Conservation (phyloP, 1,140 invertebrate genomes). For the Steinernema khuongi region DNA sequence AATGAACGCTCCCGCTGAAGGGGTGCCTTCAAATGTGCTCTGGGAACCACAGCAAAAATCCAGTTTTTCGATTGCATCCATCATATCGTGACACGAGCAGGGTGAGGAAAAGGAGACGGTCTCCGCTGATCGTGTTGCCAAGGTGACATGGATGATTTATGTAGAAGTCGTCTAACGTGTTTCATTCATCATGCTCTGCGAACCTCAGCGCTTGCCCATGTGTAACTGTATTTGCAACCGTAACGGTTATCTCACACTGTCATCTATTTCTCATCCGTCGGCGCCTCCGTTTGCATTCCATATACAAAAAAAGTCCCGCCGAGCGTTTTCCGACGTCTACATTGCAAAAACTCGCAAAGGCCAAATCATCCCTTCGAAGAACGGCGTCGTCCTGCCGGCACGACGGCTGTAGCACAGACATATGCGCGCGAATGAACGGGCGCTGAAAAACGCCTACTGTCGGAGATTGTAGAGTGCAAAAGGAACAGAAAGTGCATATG, state of each 20-base stretch:
- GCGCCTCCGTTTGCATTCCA: neutral
- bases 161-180: neutral
- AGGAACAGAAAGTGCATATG: neutral
- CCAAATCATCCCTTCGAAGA: neutral
- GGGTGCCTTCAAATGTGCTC: neutral
- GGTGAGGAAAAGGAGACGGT: neutral
- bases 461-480: constrained; percentile 10
- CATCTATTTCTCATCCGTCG: neutral
- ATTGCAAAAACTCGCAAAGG: neutral
- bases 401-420: neutral
- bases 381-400: neutral
- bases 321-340: neutral
- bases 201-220: too few relatives aligned
- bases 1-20: neutral
- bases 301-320: neutral
- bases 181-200: too few relatives aligned
- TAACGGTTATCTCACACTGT: neutral
- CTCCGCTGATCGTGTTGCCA: neutral
- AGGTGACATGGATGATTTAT: neutral
- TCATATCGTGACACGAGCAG: neutral
- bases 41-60: neutral
- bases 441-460: neutral
- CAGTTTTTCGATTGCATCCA: neutral
- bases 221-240: neutral
- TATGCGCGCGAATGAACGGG: neutral